Conservation (phyloP, 2,888 invertebrate species). For the Xanthorhoe spadicearia region DNA sequence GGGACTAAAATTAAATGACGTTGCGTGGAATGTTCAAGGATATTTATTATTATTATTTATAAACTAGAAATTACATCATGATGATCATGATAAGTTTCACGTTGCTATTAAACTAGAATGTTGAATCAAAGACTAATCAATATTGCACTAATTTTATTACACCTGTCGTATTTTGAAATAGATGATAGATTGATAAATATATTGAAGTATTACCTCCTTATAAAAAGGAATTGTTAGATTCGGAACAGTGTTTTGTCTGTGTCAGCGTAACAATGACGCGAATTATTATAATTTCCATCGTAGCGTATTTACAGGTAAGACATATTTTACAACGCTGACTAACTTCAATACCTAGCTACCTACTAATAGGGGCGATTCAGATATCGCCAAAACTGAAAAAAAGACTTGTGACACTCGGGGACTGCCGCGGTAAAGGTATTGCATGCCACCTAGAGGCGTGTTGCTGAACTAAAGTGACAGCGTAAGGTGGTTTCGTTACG, state of each 20-base stretch:
- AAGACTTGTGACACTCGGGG: too few relatives aligned
- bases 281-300: slow-evolving; percentile 16
- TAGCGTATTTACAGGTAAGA: slow-evolving; percentile 26
- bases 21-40: too few relatives aligned
- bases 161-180: slow-evolving; percentile 25
- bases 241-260: slow-evolving; percentile 15
- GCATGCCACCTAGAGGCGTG: too few relatives aligned
- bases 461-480: too few relatives aligned
- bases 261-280: slow-evolving; percentile 24
- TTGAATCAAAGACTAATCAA: background rate
- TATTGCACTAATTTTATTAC: slow-evolving; percentile 14
- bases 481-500: too few relatives aligned
- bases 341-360: background rate
- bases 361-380: too few relatives aligned
- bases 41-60: too few relatives aligned
- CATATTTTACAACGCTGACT: background rate
- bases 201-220: slow-evolving; percentile 6
- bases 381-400: too few relatives aligned
- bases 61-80: too few relatives aligned
- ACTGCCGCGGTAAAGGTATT: too few relatives aligned
- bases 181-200: slow-evolving; percentile 20
- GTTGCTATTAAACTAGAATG: background rate
- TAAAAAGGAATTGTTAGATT: slow-evolving; percentile 9
- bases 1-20: too few relatives aligned
- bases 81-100: background rate